A percentile compares a stretch with the other conserved stretches of the same genome.
These are phyloP conservation scores for Gobius niger DNA, from an alignment of 2,113 vertebrate genomes.

Conservation along the genomic window DNA sequence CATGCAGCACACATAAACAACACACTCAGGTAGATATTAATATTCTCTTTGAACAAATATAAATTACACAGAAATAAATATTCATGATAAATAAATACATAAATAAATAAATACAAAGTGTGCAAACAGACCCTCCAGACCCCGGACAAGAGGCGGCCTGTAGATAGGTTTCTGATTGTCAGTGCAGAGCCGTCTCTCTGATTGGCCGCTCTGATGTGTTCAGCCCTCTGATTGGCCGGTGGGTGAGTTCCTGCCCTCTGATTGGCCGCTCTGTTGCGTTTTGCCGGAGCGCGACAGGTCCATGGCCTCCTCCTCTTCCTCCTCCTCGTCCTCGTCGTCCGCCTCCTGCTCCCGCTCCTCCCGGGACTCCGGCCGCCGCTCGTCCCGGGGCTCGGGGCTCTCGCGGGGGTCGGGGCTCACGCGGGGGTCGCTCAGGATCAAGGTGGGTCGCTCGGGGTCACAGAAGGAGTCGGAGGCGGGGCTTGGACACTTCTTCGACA, in stretches of 20 bases:
- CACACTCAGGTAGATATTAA: no score
- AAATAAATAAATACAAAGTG: not conserved
- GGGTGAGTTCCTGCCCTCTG: not conserved
- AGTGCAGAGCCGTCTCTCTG: conserved; percentile 35
- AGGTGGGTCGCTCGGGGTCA: conserved; percentile 58
- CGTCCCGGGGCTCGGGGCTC: not conserved
- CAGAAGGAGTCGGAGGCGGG: conserved; percentile 64
- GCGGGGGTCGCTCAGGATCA: conserved; percentile 55
- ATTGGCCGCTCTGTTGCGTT: conserved; percentile 64
- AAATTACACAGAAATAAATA: not conserved
- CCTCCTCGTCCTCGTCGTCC: conserved; percentile 33
- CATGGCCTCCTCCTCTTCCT: conserved; percentile 72
- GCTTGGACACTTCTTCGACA: conserved; percentile 79
- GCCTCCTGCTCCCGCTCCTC: conserved; percentile 29
- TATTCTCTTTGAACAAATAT: not conserved
- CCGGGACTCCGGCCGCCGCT: not conserved
- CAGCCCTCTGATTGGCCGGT: conserved; percentile 54
- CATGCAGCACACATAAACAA: no score
- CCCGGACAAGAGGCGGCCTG: not conserved
- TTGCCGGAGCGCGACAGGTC: conserved; percentile 92
- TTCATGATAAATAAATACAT: not conserved
- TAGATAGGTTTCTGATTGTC: not conserved
- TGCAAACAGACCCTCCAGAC: not conserved
- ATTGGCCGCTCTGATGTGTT: conserved; percentile 32
- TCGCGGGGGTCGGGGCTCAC: conserved; percentile 36